These are phyloP conservation scores for Coendou prehensilis DNA, from an alignment of 2,797 vertebrate species.

Conservation along the genomic window DNA sequence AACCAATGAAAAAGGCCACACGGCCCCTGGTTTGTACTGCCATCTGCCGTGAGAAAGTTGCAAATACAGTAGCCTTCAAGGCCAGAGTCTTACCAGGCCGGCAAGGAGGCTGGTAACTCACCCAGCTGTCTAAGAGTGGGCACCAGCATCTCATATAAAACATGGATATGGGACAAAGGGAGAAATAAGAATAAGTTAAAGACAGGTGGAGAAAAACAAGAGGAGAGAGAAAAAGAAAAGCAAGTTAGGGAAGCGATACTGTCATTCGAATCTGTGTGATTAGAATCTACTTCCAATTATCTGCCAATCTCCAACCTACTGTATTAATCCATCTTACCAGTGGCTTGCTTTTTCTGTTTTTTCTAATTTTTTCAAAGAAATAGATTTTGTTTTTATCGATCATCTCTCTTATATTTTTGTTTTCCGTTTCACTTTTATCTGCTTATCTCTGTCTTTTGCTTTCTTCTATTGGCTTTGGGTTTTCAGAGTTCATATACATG, in stretches of 20 bases:
- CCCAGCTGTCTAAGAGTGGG: background rate
- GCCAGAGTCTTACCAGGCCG: fast-evolving
- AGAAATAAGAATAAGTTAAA: background rate
- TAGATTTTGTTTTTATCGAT: background rate
- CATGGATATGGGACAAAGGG: background rate
- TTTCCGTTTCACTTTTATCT: background rate
- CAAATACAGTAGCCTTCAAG: background rate
- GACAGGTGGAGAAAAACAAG: background rate
- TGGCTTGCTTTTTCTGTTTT: background rate
- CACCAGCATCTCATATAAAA: background rate
- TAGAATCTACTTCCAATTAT: background rate
- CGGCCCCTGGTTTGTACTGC: conserved; percentile 20
- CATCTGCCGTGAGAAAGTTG: conserved; percentile 55
- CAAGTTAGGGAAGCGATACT: background rate
- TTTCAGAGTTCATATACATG: background rate
- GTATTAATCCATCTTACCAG: background rate
- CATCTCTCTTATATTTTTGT: background rate
- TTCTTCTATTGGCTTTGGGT: background rate
- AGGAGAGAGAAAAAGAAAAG: background rate
- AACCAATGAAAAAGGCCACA: background rate
- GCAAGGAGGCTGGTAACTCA: background rate
- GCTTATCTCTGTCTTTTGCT: background rate
- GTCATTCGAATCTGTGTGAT: background rate
- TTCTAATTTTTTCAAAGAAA: conserved; percentile 13
- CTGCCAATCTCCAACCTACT: background rate